Base-by-base conservation (phyloP, 2,113 vertebrate species). In the Cnemophilus loriae region DNA sequence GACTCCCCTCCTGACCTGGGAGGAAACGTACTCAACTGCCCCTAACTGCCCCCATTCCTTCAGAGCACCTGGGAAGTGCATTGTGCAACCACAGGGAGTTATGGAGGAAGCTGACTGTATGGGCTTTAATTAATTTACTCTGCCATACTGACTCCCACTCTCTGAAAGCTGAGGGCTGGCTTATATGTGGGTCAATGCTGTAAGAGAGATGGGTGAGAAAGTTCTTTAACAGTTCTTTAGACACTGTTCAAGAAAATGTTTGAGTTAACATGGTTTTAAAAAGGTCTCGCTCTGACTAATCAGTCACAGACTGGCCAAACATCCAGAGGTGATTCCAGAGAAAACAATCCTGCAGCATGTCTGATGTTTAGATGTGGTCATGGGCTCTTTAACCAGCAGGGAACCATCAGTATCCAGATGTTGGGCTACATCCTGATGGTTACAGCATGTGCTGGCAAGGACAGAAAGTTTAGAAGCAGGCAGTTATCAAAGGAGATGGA, bases 321-420 rank as follows among this genome's bases (percentile, higher is more conserved):
- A 76, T 8, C 82, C 60, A 93, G 90, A 90, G 94, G 94, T 94
- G 88, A 95, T 60, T 80, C 46, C 85, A 88, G 85, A 75, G 88
- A 52, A 83, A 88, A 73, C 74, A 79, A 55, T 35, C 55, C 53
- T 90, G 70, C 70, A 95, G 78, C 28, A 0, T 26, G 37, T 46
- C 55, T 52, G 39, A 50, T 47, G 63, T 92, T 95, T 73, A 86
- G 85, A 93, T 95, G 92, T 94, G 92, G 90, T 80, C 76, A 70
- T 19, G 35, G 79, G 63, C 76, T 90, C 86, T 88, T 80, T 24
- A 77, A 67, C 76, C 90, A 96, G 92, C 90, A 96, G 92, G 83
- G 85, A 97, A 88, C 64, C 90, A 92, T 90, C 88, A 89, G 84
- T 24, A 84, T 70, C 85, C 92, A 97, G 92, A 97, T 96, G 96